Percentiles rank a stretch among this genome's conserved stretches.
phyloP scores from a whole-genome alignment of 2,888 invertebrate genomes.

The Philopedon plagiatum region DNA sequence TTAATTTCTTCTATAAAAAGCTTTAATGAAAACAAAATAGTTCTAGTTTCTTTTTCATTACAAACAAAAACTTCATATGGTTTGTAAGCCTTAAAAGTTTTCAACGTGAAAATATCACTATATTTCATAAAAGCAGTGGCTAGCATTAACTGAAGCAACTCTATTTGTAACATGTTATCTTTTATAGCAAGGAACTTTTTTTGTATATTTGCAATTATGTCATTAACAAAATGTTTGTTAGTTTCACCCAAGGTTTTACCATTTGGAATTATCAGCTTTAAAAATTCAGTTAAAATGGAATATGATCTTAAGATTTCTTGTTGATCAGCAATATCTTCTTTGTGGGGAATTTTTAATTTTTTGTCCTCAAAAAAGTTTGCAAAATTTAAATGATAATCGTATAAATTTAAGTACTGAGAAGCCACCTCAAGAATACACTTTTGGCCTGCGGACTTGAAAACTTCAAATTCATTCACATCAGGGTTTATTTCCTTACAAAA shows the following conservation, averaged over 20 bases:
- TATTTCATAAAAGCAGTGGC: constrained; percentile 70
- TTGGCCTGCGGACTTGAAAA: constrained; percentile 52
- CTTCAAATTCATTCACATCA: constrained; percentile 42
- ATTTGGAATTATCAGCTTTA: constrained; percentile 44
- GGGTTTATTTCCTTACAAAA: constrained; percentile 57
- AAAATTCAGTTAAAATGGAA: constrained; percentile 50
- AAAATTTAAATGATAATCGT: constrained; percentile 50
- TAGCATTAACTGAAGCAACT: constrained; percentile 82
- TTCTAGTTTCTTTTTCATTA: constrained; percentile 73
- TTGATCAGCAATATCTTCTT: constrained; percentile 37
- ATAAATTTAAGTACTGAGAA: constrained; percentile 57
- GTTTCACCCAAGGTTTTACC: too few species aligned
- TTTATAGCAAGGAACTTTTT: constrained; percentile 50
- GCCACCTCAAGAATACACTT: constrained; percentile 57
- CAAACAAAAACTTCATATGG: constrained; percentile 71
- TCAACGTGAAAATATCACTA: constrained; percentile 27
- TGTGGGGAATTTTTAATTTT: constrained; percentile 4
- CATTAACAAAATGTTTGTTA: constrained; percentile 25
- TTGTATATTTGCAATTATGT: constrained; percentile 47
- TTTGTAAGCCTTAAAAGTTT: neutral
- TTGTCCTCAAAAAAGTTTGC: neutral
- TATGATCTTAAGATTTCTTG: constrained; percentile 36
- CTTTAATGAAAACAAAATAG: constrained; percentile 74
- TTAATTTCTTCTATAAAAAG: constrained; percentile 71
- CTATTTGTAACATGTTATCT: constrained; percentile 67